Percentiles rank a stretch among this genome's conserved stretches.
Evolutionary conservation across 2,113 vertebrate species (phyloP).

Genomic region (Brachypodius melanocephalos): DNA sequence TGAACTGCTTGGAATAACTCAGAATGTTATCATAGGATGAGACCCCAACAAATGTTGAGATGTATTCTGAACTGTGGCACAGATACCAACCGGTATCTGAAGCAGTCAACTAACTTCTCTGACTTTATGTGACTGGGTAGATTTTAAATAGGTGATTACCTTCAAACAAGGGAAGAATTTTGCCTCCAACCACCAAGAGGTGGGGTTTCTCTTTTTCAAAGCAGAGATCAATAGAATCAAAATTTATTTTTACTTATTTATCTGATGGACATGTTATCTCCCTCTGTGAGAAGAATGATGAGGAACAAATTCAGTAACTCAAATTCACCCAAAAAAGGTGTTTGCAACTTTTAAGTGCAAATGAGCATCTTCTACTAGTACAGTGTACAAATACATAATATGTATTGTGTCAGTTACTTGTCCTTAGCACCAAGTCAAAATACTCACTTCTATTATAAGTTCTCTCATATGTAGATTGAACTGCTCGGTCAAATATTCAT

Average conservation of each 20-base stretch:
- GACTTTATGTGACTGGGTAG: accelerated
- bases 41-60: neutral
- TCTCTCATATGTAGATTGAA: neutral
- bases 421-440: neutral
- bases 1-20: neutral
- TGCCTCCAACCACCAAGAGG: neutral
- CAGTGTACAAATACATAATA: neutral
- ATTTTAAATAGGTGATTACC: neutral
- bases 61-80: neutral
- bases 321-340: neutral
- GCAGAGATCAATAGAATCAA: neutral
- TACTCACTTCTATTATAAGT: neutral
- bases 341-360: neutral
- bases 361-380: neutral
- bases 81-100: neutral
- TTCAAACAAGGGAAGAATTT: neutral
- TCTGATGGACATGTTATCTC: neutral
- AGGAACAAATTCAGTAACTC: neutral
- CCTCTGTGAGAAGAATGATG: neutral
- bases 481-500: neutral
- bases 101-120: neutral
- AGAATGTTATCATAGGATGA: neutral
- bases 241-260: neutral
- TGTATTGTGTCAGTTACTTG: neutral
- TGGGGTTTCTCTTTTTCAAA: neutral